Base-by-base conservation (phyloP, 2,113 vertebrate species). In the Conger conger region DNA sequence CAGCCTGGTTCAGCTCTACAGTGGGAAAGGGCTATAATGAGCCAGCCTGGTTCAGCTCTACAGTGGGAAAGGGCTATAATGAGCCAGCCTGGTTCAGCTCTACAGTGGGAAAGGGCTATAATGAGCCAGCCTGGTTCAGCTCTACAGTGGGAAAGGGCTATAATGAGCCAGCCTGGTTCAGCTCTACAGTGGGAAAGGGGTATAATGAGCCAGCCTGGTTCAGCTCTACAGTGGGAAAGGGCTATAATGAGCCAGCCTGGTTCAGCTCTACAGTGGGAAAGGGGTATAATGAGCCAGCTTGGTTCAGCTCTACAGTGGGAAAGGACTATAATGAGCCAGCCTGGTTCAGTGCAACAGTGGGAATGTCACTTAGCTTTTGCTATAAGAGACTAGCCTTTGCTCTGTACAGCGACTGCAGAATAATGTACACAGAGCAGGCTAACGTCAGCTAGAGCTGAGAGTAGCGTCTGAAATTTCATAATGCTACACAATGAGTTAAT, bases 131-230 rank as follows among this genome's bases (percentile, higher is more conserved):
- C n/a, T n/a, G n/a, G 35, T 0, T 37, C 80, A 27, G 80, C 16
- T 17, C 35, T 7, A 77, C 81, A 30, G 40, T 36, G 54, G 37
- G 15, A 45, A 30, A n/a, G 33, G 18, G 33, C 11, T 63, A 38
- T 73, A 82, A 83, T 79, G 60, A 37, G 81, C 33, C 73, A n/a
- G 53, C 45, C 36, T 63, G 80, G 45, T 86, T n/a, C 5, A 83
- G 79, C 54, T 60, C 57, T 60, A 60, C 57, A 60, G 57, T 60
- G 57, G 57, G 57, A 60, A 60, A n/a, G n/a, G n/a, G n/a, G n/a
- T n/a, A n/a, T n/a, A n/a, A n/a, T n/a, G n/a, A n/a, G n/a, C n/a
- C n/a, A n/a, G n/a, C n/a, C n/a, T n/a, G n/a, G 35, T 0, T 37
- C 80, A 27, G 80, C 16, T 17, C 35, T 7, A 77, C 81, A 30